Evolutionary conservation across 1,140 invertebrate genomes (phyloP).

Genomic region (Eupristina koningsbergeri): DNA sequence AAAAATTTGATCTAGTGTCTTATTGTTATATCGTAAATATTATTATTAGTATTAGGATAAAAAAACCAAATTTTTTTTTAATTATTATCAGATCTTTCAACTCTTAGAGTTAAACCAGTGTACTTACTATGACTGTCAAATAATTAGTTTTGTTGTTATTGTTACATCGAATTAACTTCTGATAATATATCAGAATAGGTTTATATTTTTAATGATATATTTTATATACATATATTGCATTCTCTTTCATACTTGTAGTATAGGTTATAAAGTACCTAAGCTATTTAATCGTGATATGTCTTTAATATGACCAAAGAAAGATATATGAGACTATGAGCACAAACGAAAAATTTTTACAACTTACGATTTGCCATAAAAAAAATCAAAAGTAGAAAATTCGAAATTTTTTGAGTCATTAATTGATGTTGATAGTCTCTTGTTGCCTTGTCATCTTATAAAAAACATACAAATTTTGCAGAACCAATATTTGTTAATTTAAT

Average conservation of each 20-base stretch:
- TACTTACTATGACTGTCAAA: constrained; percentile 51
- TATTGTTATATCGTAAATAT: constrained; percentile 49
- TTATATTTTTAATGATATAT: constrained; percentile 53
- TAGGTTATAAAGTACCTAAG: constrained; percentile 49
- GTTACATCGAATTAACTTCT: constrained; percentile 48
- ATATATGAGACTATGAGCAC: constrained; percentile 52
- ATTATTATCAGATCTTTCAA: constrained; percentile 44
- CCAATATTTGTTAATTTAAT: constrained; percentile 35
- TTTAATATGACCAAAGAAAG: constrained; percentile 58
- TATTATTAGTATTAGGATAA: constrained; percentile 47
- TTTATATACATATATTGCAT: constrained; percentile 51
- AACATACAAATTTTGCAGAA: constrained; percentile 45
- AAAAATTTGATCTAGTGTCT: constrained; percentile 58
- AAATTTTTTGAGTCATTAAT: constrained; percentile 34
- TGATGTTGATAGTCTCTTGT: constrained; percentile 49
- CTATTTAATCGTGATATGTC: constrained; percentile 50
- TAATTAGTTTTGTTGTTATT: constrained; percentile 51
- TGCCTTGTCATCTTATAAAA: constrained; percentile 47
- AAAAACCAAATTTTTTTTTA: constrained; percentile 52
- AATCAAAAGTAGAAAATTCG: constrained; percentile 44
- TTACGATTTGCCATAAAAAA: constrained; percentile 46
- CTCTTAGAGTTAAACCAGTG: constrained; percentile 50
- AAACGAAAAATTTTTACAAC: constrained; percentile 44
- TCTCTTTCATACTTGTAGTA: constrained; percentile 53
- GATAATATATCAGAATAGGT: constrained; percentile 45